Evolutionary conservation across 35 echinoderm and acorn worm genomes (phyloP), one percentile per base, ranked within the genome.

Genomic region (Nesometra sesokonis): DNA sequence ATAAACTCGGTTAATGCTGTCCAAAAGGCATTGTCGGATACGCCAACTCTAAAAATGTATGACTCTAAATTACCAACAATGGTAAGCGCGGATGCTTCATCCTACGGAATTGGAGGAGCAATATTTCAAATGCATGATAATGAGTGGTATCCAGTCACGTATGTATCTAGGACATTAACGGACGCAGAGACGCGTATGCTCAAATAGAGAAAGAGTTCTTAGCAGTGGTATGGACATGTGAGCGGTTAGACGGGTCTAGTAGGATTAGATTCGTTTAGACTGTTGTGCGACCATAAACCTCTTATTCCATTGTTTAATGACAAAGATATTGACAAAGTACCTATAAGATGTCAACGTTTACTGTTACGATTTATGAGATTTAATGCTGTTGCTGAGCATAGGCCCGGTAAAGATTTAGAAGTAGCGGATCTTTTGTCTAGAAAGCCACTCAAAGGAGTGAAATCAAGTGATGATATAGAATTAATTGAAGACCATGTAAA

Each of bases 231-330:
- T 89, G 34, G 57, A 57, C 80, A 19, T 89, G 88, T 89, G 81
- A 89, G 57, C 30, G 47, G 7, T 89, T 89, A 32, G 80, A 84
- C 32, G 33, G 76, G 47, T 78, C 4, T 89, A 13, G 35, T 67
- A 57, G 88, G 88, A 83, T 47, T 43, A 43, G 39, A 84, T 37
- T 36, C 13, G 35, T 46, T 89, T 29, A 31, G 29, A 13, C 34
- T 37, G 30, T 36, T 84, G 32, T 84, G 78, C 13, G 82, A 89
- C 37, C 88, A 89, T 31, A 83, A 84, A 84, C 88, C 81, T 0
- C 35, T 89, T 29, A 77, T 77, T 17, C 29, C 80, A 36, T 36
- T 89, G 17, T 84, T 84, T 40, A 43, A 43, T 43, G 39, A 46
- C 29, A 17, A 89, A 76, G 36, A 30, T 33, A 23, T 38, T 89